Evolutionary conservation across 1,140 invertebrate species (phyloP), one percentile per base, ranked within the genome.

Genomic region (Drosophila elegans): DNA sequence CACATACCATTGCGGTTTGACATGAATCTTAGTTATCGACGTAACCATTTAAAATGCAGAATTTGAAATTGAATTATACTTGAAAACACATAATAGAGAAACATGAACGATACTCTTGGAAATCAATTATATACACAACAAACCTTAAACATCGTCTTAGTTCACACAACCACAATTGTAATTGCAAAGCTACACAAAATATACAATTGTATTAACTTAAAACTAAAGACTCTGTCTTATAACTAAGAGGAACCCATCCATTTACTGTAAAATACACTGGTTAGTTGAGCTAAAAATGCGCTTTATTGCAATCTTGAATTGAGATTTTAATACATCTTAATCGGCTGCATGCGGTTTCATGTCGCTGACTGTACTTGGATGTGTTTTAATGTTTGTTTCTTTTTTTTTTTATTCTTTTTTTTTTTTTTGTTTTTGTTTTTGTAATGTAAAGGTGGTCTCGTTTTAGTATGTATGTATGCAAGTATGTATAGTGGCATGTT

Each of bases 281-380:
- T 11, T 52, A 49, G 38, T 46, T 66, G 73, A 80, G 78, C 78
- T 80, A 72, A 80, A 81, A 82, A 78, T 82, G 76, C 67, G 77
- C 67, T 84, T 84, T 84, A 77, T 84, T 84, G 73, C 80, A 84
- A 66, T 73, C 62, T 62, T 76, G 76, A 71, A 67, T 76, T 71
- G 59, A 72, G 60, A 75, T 83, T 66, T 67, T 46, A 68, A 62
- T 74, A 74, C 52, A 59, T 77, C 48, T 66, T 66, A 69, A 69
- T 56, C 63, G 51, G 36, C 64, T 68, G 64, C 46, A 67, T 67
- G 63, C 63, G 45, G 36, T n/a, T 12, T 49, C 36, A 68, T 69
- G 64, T 44, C 45, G 67, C 62, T 71, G 63, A 69, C 48, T 71
- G 67, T 57, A 71, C 51, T 71, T 71, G 42, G 63, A 71, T 71